A percentile compares a stretch with the other conserved stretches of the same genome.
phyloP scores from a whole-genome alignment of 2,113 vertebrate genomes.

The Dipodomys ordii region DNA sequence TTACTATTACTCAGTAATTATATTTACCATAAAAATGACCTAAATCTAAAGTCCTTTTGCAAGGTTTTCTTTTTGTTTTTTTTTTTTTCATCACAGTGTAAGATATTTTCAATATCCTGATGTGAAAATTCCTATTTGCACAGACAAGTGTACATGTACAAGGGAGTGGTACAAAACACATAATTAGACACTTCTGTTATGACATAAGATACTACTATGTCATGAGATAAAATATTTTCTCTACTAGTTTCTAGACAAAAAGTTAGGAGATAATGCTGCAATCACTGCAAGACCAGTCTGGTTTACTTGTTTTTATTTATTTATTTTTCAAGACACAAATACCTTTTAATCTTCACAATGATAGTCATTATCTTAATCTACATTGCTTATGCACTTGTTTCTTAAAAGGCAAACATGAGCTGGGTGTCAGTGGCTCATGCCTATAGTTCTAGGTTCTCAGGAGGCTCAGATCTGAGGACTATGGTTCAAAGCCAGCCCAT shows the following conservation, averaged over 20 bases:
- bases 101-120: neutral
- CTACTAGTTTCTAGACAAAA: neutral
- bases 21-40: conserved; percentile 3
- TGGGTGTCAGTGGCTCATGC: neutral
- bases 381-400: neutral
- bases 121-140: conserved; percentile 30
- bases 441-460: too few relatives aligned
- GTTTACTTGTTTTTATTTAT: too few relatives aligned
- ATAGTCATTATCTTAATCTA: too few relatives aligned
- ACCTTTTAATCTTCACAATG: too few relatives aligned
- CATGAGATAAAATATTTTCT: conserved; percentile 23
- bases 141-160: neutral
- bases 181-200: neutral
- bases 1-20: neutral
- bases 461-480: too few relatives aligned
- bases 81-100: neutral
- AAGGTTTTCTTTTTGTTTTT: neutral
- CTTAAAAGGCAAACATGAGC: conserved; percentile 24
- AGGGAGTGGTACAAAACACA: neutral
- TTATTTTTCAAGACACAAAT: too few relatives aligned
- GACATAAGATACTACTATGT: neutral
- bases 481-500: too few relatives aligned
- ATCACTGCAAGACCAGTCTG: neutral
- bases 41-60: neutral
- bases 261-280: neutral